Percentiles rank a stretch among this genome's conserved stretches.
phyloP scores from a whole-genome alignment of 2,888 invertebrate genomes.

The Oxyteleia sp. region DNA sequence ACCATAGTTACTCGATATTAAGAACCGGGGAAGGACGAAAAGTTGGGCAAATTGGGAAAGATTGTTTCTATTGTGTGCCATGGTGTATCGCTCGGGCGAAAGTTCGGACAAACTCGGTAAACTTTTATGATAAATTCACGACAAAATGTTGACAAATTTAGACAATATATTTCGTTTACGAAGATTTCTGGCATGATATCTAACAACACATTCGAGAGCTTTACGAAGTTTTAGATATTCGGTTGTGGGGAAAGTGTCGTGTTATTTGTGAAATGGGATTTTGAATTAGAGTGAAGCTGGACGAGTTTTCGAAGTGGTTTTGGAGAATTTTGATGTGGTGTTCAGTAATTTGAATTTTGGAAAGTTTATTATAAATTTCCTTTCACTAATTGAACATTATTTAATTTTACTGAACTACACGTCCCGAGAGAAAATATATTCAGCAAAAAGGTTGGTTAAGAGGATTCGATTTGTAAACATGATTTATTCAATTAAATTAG shows the following conservation, averaged over 20 bases:
- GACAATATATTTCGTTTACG: constrained; percentile 30
- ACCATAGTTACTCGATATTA: constrained; percentile 17
- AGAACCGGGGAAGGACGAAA: not conserved
- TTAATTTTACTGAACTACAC: no score
- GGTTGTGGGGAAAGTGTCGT: not conserved
- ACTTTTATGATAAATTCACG: constrained; percentile 44
- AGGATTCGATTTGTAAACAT: no score
- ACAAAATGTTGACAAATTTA: constrained; percentile 45
- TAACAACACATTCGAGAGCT: constrained; percentile 13
- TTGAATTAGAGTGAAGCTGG: no score
- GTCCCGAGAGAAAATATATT: no score
- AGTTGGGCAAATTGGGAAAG: constrained; percentile 39
- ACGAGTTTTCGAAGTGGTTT: no score
- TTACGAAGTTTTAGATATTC: not conserved
- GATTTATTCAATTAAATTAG: no score
- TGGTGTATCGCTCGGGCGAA: constrained; percentile 16
- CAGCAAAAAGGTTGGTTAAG: no score
- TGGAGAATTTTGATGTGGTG: no score
- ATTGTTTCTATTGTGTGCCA: constrained; percentile 28
- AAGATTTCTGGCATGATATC: constrained; percentile 20
- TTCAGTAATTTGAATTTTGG: no score
- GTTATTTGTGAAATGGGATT: not conserved
- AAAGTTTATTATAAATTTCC: no score
- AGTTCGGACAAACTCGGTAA: constrained; percentile 8
- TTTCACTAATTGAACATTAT: no score